Base-by-base conservation (phyloP, 1,140 invertebrate genomes). In the Odontomachus brunneus region DNA sequence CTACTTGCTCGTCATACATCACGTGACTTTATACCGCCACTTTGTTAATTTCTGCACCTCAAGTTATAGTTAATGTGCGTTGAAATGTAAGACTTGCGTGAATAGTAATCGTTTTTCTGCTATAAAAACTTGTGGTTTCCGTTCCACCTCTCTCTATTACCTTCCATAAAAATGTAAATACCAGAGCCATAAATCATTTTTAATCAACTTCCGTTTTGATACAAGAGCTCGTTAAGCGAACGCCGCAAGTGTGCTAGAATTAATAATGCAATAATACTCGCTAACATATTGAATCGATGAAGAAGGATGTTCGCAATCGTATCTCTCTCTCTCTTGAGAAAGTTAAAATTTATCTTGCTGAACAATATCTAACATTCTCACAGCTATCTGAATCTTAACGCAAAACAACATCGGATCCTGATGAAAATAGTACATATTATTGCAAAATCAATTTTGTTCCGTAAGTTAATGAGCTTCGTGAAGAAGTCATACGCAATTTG, bases 181-280 rank as follows among this genome's bases (percentile, higher is more conserved):
- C 82, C 65, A 57, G 48, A 44, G 60, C 74, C 69, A 62, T 82
- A 74, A 82, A 82, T 82, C 78, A 82, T 57, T 73, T 69, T 82
- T 82, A 82, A 82, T 82, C 78, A 82, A 82, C 78, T 82, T 82
- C 78, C 78, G 78, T 74, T 82, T 63, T 72, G 78, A 60, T 74
- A 74, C 78, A 82, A 33, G 69, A 49, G 67, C 69, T 82, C 69
- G 78, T 82, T 82, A 82, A 74, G 44, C 55, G 78, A 22, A 67
- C 44, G 57, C 78, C 55, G 26, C 63, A 69, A 57, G 49, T 48
- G 33, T 29, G 59, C 66, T 62, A 4, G 69, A 60, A 82, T 82
- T 82, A 82, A 82, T 82, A 82, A 82, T 55, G 59, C 78, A 59
- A 74, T 74, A 74, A 57, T 29, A 49, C 26, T 33, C 24, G 55